Conservation (phyloP, 2,113 vertebrate species). For the Oxyura jamaicensis region DNA sequence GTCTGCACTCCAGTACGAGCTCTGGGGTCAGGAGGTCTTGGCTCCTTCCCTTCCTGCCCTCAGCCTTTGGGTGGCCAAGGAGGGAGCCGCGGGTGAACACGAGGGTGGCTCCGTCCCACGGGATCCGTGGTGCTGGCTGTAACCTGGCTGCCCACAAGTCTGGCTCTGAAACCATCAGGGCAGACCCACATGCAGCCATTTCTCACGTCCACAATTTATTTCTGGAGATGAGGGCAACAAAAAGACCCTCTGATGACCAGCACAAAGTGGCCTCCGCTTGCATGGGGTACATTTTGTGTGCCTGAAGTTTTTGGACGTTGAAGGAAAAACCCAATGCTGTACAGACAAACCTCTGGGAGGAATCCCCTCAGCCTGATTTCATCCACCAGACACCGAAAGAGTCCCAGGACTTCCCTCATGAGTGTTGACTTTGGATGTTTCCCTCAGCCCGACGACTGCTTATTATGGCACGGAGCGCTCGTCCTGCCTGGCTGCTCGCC, state of each 20-base stretch:
- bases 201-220: accelerated
- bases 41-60: neutral
- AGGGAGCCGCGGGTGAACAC: neutral
- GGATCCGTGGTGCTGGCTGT: neutral
- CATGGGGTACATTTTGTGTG: accelerated
- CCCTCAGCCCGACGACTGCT: neutral
- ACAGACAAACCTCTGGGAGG: neutral
- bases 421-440: neutral
- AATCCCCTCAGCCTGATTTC: neutral
- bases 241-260: neutral
- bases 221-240: accelerated
- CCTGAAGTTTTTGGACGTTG: neutral
- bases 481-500: neutral
- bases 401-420: neutral
- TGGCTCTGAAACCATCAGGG: neutral
- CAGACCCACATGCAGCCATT: neutral
- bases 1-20: neutral
- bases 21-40: neutral
- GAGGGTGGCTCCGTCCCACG: accelerated
- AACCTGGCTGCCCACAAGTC: neutral
- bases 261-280: neutral
- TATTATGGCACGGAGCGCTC: neutral
- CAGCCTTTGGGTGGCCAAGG: neutral
- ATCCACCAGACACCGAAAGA: neutral
- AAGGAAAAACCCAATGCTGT: neutral